Conservation (phyloP, 2,113 vertebrate species). For the Pseudorhombus dupliciocellatus region DNA sequence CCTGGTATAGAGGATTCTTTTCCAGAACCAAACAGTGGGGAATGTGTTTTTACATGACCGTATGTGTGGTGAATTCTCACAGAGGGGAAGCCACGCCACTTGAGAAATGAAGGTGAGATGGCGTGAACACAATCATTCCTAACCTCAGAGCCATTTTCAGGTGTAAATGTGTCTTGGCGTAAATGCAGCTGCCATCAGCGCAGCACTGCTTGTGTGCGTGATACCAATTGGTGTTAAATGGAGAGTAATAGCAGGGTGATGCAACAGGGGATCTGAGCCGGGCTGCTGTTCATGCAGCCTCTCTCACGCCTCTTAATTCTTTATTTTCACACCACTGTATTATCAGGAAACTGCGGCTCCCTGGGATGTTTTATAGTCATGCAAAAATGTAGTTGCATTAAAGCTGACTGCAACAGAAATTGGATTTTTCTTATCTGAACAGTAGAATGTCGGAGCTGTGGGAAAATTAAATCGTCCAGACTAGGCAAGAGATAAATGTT, state of each 20-base stretch:
- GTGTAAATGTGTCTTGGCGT: background rate
- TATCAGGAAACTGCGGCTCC: background rate
- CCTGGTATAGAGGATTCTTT: constrained; percentile 38
- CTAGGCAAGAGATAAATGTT: background rate
- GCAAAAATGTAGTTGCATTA: background rate
- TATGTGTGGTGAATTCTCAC: background rate
- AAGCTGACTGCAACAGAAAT: background rate
- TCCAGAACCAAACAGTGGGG: background rate
- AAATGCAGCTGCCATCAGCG: background rate
- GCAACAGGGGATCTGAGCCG: background rate
- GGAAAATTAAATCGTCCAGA: background rate
- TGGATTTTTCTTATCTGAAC: constrained; percentile 11
- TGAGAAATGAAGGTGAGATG: background rate
- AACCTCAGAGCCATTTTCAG: background rate
- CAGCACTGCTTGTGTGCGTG: background rate
- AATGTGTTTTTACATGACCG: constrained; percentile 4
- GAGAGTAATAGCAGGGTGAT: constrained; percentile 27
- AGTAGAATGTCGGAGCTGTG: background rate
- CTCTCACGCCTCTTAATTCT: constrained; percentile 1
- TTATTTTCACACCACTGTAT: constrained; percentile 4
- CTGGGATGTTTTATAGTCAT: constrained; percentile 3
- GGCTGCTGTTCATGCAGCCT: background rate
- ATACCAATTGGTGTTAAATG: background rate
- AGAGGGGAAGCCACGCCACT: background rate
- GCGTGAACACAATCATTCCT: background rate